Percentiles rank a stretch among this genome's conserved stretches.
These are phyloP conservation scores for Pollachius pollachius DNA, from an alignment of 2,113 vertebrate species.

Conservation along the genomic window DNA sequence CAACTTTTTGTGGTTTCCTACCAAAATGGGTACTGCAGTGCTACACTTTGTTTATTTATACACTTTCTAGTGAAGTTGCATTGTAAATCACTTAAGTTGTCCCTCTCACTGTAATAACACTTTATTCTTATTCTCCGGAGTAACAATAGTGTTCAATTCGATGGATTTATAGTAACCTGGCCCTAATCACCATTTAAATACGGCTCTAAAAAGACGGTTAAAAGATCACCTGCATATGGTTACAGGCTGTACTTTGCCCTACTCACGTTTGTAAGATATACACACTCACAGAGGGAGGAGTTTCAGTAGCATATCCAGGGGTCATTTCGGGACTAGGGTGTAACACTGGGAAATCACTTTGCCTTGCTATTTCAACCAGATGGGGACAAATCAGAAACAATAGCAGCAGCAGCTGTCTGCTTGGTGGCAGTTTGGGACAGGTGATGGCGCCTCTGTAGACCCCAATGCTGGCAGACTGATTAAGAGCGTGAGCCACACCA, in stretches of 20 bases:
- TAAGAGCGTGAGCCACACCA: slow-evolving; percentile 50
- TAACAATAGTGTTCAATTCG: no score
- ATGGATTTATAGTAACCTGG: no score
- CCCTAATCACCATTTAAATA: no score
- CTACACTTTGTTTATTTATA: slow-evolving; percentile 39
- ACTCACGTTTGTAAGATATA: no score
- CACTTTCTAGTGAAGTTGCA: slow-evolving; percentile 57
- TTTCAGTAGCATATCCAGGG: neutral
- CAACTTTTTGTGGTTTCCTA: slow-evolving; percentile 99
- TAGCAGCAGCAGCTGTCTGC: slow-evolving; percentile 71
- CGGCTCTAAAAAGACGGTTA: no score
- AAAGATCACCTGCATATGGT: no score
- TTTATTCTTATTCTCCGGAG: neutral
- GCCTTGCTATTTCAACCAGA: slow-evolving; percentile 53
- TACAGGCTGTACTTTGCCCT: neutral
- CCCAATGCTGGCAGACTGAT: slow-evolving; percentile 60
- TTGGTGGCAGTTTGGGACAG: slow-evolving; percentile 65
- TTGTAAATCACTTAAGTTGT: slow-evolving; percentile 45
- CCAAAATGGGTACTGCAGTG: slow-evolving; percentile 93
- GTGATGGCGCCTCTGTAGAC: slow-evolving; percentile 62
- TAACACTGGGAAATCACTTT: slow-evolving; percentile 31
- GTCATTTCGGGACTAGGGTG: slow-evolving; percentile 36
- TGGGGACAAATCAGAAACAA: slow-evolving; percentile 64
- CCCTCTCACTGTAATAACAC: slow-evolving; percentile 23
- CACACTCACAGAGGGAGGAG: neutral